Conservation (phyloP, 2,113 vertebrate genomes). For the Microtus ochrogaster region DNA sequence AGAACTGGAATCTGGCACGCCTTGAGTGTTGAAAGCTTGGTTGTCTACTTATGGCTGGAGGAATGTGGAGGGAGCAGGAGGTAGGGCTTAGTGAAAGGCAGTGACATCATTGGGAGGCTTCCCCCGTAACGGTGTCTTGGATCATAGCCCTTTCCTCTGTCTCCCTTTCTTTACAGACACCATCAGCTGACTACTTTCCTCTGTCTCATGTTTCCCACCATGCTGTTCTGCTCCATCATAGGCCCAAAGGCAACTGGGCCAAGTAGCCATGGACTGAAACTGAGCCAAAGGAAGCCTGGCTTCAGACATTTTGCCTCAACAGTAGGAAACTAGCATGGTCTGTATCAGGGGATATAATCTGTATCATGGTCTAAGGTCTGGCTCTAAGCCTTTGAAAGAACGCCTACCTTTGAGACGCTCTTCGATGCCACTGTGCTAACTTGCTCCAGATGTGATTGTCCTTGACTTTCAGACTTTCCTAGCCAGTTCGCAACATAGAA, state of each 20-base stretch:
- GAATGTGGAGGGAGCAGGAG: neutral
- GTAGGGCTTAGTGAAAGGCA: neutral
- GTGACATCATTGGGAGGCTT: neutral
- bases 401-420: neutral
- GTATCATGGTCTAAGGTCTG: neutral
- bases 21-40: neutral
- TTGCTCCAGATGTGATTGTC: neutral
- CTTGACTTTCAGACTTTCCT: neutral
- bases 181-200: neutral
- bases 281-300: neutral
- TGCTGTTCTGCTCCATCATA: neutral
- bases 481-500: neutral
- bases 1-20: no score
- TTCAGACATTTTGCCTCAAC: neutral
- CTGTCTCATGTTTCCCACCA: neutral
- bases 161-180: neutral
- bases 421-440: neutral
- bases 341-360: no score
- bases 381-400: no score
- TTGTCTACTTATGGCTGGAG: neutral
- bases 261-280: neutral
- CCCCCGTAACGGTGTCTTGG: neutral
- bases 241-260: neutral
- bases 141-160: neutral
- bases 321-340: neutral